Conservation (phyloP, 2,797 vertebrate genomes). For the Picus viridis region DNA sequence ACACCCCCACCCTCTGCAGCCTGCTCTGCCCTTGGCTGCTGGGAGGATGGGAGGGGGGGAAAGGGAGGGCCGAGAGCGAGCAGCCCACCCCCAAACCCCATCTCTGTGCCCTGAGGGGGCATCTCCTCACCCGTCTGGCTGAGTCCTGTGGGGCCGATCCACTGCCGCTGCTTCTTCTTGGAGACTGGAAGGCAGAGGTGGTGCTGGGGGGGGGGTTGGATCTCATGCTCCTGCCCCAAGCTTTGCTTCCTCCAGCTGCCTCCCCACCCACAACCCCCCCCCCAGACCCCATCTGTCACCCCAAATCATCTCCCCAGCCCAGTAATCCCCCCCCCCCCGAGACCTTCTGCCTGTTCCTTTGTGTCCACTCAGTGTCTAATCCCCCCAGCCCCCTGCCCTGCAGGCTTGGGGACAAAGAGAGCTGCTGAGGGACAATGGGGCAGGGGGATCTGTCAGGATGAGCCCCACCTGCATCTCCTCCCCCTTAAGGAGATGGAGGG, state of each 20-base stretch:
- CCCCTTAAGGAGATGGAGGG: not conserved
- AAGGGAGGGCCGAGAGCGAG: too few relatives aligned
- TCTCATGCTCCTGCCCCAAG: not conserved
- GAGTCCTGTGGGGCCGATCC: constrained; percentile 78
- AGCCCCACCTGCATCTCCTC: fast-evolving
- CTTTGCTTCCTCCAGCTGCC: not conserved
- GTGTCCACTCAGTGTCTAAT: not conserved
- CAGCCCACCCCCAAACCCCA: not conserved
- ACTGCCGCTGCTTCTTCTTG: constrained; percentile 77
- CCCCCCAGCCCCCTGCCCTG: not conserved
- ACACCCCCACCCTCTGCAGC: not conserved
- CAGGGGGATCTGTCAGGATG: not conserved
- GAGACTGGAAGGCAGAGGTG: constrained; percentile 55
- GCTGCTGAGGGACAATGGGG: not conserved
- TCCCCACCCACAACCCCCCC: fast-evolving
- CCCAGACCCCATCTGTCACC: not conserved
- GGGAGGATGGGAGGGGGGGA: not conserved
- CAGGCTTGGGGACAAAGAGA: not conserved
- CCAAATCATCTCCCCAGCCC: not conserved
- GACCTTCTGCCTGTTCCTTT: not conserved
- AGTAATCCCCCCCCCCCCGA: not conserved
- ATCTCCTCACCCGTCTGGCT: constrained; percentile 72
- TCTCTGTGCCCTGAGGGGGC: not conserved
- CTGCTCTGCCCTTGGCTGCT: too few relatives aligned
- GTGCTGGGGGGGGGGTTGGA: not conserved